phyloP scores from a whole-genome alignment of 2,888 invertebrate genomes.

The Hypselothyrea guttata region DNA sequence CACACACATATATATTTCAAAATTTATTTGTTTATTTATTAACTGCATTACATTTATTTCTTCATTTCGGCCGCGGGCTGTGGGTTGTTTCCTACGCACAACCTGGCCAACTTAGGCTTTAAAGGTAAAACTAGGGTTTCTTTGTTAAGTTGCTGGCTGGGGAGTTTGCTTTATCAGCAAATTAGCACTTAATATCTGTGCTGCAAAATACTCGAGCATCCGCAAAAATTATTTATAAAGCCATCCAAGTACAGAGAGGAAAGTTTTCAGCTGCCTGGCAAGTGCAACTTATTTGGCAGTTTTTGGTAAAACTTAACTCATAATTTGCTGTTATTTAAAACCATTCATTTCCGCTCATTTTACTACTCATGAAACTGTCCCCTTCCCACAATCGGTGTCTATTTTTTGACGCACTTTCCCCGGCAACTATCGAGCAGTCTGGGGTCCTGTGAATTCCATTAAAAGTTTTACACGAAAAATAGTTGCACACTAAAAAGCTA shows the following conservation, averaged over 20 bases:
- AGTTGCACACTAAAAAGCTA: slow-evolving; percentile 77
- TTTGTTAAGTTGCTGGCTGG: neutral
- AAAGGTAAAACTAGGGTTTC: slow-evolving; percentile 27
- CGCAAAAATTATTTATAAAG: slow-evolving; percentile 71
- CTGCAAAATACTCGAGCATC: slow-evolving; percentile 46
- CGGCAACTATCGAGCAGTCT: slow-evolving; percentile 60
- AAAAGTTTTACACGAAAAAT: slow-evolving; percentile 78
- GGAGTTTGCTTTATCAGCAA: slow-evolving; percentile 33
- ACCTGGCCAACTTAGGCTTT: slow-evolving; percentile 1
- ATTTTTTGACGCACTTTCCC: slow-evolving; percentile 67
- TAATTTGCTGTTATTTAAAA: slow-evolving; percentile 78
- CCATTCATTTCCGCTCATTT: slow-evolving; percentile 79
- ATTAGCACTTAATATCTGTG: slow-evolving; percentile 57
- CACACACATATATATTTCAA: slow-evolving; percentile 53
- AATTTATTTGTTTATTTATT: slow-evolving; percentile 78
- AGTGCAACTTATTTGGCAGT: slow-evolving; percentile 44
- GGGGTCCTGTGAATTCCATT: slow-evolving; percentile 75
- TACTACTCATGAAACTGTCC: slow-evolving; percentile 50
- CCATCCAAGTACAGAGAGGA: slow-evolving; percentile 61
- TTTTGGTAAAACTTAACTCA: slow-evolving; percentile 64
- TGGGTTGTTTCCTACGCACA: slow-evolving; percentile 27
- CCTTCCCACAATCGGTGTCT: slow-evolving; percentile 59
- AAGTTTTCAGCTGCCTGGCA: slow-evolving; percentile 47
- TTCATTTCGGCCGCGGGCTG: slow-evolving; percentile 47
- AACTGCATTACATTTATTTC: slow-evolving; percentile 73